These are phyloP conservation scores for Tiphia femorata DNA, from an alignment of 2,888 invertebrate genomes.

Conservation along the genomic window DNA sequence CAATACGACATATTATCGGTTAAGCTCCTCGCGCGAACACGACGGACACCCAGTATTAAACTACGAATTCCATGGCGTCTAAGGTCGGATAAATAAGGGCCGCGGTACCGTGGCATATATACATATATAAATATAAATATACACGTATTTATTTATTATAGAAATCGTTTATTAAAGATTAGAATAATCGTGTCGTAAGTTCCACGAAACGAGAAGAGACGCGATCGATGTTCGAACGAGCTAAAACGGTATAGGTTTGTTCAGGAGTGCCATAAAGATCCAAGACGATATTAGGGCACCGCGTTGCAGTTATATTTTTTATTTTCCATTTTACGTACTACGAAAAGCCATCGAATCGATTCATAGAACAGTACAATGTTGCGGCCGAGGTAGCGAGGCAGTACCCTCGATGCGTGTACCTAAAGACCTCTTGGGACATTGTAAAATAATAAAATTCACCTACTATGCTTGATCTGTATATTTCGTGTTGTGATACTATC, in stretches of 20 bases:
- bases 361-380: constrained; percentile 5
- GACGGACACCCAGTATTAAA: constrained; percentile 19
- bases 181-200: constrained; percentile 27
- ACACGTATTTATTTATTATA: constrained; percentile 46
- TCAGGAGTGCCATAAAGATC: no score
- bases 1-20: no score
- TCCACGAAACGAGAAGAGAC: neutral
- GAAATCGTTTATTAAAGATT: constrained; percentile 36
- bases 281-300: neutral
- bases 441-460: constrained; percentile 35
- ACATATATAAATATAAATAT: constrained; percentile 28
- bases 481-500: constrained; percentile 65
- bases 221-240: neutral
- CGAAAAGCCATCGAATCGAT: neutral
- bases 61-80: constrained; percentile 37
- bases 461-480: constrained; percentile 51
- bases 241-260: no score
- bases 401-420: constrained; percentile 17
- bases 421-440: constrained; percentile 25
- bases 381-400: constrained; percentile 11
- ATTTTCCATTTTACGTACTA: neutral
- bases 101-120: constrained; percentile 27
- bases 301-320: neutral
- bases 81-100: constrained; percentile 30
- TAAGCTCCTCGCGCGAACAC: constrained; percentile 22